Conservation (phyloP, 1,140 invertebrate genomes). For the Drosophila jambulina region DNA sequence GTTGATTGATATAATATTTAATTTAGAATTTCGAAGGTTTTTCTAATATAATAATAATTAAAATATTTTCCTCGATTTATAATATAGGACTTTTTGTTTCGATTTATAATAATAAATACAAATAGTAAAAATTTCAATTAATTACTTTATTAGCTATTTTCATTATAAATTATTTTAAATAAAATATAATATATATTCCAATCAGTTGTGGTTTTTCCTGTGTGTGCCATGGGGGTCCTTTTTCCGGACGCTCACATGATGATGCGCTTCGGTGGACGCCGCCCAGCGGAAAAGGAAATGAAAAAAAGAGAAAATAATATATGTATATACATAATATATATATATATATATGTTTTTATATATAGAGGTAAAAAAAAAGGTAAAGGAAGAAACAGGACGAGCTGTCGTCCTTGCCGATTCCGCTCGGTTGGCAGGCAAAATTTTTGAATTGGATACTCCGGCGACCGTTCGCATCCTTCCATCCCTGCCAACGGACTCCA, state of each 20-base stretch:
- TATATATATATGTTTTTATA: neutral
- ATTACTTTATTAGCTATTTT: no score
- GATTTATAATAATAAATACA: no score
- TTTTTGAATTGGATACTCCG: conserved; percentile 80
- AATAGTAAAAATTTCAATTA: no score
- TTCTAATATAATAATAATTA: no score
- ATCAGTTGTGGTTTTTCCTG: neutral
- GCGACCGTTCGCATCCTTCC: conserved; percentile 33
- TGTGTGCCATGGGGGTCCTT: conserved; percentile 32
- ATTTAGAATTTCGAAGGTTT: no score
- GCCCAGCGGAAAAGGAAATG: conserved; percentile 79
- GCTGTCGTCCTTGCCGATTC: conserved; percentile 61
- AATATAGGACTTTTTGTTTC: no score
- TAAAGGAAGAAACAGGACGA: conserved; percentile 29
- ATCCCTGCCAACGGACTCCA: conserved; percentile 15
- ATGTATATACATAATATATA: neutral
- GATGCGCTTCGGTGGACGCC: conserved; percentile 77
- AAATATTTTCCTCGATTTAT: no score
- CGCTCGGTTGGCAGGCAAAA: conserved; percentile 78
- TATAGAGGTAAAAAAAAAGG: conserved; percentile 62
- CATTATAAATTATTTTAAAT: no score
- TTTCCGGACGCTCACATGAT: conserved; percentile 60
- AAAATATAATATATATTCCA: neutral
- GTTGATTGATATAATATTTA: no score
- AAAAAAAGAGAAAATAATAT: conserved; percentile 63